These are phyloP conservation scores for Sylvicapra grimmia DNA, from an alignment of 2,113 vertebrate genomes.

Conservation along the genomic window DNA sequence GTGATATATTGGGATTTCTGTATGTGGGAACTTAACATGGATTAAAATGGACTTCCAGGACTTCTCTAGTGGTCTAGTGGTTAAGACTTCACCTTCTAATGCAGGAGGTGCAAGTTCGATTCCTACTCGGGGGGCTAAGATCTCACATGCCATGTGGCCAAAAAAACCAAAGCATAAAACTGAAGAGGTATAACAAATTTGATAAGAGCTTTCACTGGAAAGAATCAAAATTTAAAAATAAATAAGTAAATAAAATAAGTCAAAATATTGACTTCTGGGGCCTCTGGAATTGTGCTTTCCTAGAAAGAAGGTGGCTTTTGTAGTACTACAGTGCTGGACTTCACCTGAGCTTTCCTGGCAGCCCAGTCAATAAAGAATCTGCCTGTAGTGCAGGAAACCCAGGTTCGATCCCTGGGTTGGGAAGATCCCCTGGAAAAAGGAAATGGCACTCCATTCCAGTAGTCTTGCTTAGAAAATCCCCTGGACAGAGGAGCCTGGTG, in stretches of 20 bases:
- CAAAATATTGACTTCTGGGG: background rate
- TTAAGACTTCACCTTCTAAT: background rate
- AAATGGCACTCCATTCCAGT: background rate
- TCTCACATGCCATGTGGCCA: background rate
- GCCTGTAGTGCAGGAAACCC: background rate
- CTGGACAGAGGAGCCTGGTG: background rate
- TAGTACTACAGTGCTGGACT: background rate
- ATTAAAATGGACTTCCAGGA: background rate
- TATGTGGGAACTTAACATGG: background rate
- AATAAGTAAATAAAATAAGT: background rate
- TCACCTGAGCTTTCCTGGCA: background rate
- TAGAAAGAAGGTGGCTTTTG: background rate
- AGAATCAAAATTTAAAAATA: background rate
- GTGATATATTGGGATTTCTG: background rate
- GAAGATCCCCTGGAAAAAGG: background rate
- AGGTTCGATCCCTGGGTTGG: background rate
- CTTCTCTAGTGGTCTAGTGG: background rate
- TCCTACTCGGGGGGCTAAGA: background rate
- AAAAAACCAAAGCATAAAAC: background rate
- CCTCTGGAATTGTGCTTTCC: background rate
- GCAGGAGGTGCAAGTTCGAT: accelerated
- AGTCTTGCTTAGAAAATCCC: background rate
- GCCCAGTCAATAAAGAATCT: background rate
- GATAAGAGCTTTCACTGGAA: background rate
- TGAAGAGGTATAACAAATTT: background rate